A percentile compares a stretch with the other conserved stretches of the same genome.
Conservation (phyloP, 2,888 invertebrate genomes). For the Ametastegia equiseti region DNA sequence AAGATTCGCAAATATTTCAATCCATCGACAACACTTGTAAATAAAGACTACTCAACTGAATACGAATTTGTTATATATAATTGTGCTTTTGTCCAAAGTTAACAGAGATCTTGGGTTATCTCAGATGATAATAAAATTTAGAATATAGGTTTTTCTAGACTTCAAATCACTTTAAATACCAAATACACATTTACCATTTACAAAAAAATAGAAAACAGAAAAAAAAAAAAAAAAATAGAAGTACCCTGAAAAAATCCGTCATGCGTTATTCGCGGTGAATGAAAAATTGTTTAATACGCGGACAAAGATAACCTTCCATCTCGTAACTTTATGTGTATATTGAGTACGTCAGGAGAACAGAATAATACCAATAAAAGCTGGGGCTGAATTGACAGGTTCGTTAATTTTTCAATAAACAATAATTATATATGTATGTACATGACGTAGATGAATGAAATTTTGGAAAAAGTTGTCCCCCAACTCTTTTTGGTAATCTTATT, state of each 20-base stretch:
- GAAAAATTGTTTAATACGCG: background rate
- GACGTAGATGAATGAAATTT: background rate
- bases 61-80: background rate
- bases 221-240: background rate
- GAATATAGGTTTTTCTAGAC: background rate
- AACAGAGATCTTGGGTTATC: constrained; percentile 34
- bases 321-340: constrained; percentile 13
- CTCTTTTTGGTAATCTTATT: background rate
- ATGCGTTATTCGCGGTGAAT: background rate
- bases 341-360: background rate
- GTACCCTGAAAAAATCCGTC: background rate
- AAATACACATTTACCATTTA: background rate
- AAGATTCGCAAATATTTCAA: constrained; percentile 45
- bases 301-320: constrained; percentile 14
- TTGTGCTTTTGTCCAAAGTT: constrained; percentile 16
- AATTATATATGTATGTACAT: background rate
- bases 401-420: background rate
- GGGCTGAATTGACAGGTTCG: background rate
- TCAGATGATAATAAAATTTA: background rate
- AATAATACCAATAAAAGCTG: background rate
- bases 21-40: constrained; percentile 40
- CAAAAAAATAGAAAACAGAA: background rate
- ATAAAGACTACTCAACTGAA: constrained; percentile 13
- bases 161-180: background rate
- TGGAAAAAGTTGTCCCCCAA: background rate